Percentiles rank a stretch among this genome's conserved stretches.
These are phyloP conservation scores for Spilarctia lutea DNA, from an alignment of 2,888 invertebrate genomes.

Conservation along the genomic window DNA sequence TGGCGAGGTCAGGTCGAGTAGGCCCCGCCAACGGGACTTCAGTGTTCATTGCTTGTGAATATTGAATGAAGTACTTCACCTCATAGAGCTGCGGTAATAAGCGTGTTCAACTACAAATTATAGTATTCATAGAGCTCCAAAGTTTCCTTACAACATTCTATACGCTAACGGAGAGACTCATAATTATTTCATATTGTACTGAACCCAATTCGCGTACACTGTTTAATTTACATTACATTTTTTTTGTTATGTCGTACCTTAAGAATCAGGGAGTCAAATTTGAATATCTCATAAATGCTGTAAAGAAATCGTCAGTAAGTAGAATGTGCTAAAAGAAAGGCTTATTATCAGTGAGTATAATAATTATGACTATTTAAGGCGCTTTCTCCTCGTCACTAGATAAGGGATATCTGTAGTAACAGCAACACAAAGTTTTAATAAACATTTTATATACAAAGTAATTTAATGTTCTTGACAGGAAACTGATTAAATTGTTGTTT, in stretches of 20 bases:
- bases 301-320: conserved; percentile 23
- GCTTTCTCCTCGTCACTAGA: conserved; percentile 21
- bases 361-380: conserved; percentile 6
- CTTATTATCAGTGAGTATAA: not conserved
- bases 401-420: conserved; percentile 7
- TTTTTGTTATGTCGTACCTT: conserved; percentile 58
- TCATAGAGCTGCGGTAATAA: conserved; percentile 60
- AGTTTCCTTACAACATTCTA: conserved; percentile 37
- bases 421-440: conserved; percentile 22
- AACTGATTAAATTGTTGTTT: conserved; percentile 32
- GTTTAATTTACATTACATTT: not conserved
- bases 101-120: conserved; percentile 63
- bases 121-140: conserved; percentile 62
- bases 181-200: conserved; percentile 27
- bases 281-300: conserved; percentile 50
- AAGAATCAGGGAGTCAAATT: conserved; percentile 42
- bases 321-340: conserved; percentile 28
- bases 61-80: conserved; percentile 58
- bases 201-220: conserved; percentile 13
- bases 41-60: conserved; percentile 65
- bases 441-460: conserved; percentile 17
- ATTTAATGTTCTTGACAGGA: conserved; percentile 20
- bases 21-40: conserved; percentile 57
- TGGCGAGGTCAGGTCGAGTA: conserved; percentile 57
- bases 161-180: not conserved